A percentile compares a stretch with the other conserved stretches of the same genome.
Evolutionary conservation across 2,797 vertebrate genomes (phyloP).

Genomic region (Gila robusta): DNA sequence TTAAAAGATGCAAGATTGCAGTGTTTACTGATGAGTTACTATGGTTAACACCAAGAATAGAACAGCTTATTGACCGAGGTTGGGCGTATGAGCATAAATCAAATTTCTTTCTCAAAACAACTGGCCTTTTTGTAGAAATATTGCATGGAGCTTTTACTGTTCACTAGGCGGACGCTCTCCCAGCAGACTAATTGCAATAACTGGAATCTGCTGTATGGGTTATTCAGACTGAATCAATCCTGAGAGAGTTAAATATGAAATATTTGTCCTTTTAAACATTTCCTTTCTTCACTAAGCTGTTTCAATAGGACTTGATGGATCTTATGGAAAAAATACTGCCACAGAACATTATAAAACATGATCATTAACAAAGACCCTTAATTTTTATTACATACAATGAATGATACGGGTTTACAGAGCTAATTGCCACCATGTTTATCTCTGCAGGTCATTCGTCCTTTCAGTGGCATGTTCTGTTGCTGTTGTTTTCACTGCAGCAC

Average conservation of each 20-base stretch:
- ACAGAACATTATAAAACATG: background rate
- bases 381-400: slow-evolving; percentile 13
- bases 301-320: background rate
- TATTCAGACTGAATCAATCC: background rate
- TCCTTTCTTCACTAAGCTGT: background rate
- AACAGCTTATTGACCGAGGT: background rate
- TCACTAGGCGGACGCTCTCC: background rate
- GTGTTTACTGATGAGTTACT: background rate
- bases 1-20: background rate
- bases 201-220: background rate
- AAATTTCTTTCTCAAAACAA: slow-evolving; percentile 21
- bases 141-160: background rate
- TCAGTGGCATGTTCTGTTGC: slow-evolving; percentile 14
- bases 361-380: background rate
- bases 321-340: background rate
- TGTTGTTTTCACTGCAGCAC: slow-evolving; percentile 8
- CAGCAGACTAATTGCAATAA: slow-evolving; percentile 20
- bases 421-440: slow-evolving; percentile 20
- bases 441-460: slow-evolving; percentile 20
- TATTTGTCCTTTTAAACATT: slow-evolving; percentile 23
- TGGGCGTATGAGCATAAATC: background rate
- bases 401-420: background rate
- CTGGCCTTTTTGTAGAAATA: slow-evolving; percentile 3
- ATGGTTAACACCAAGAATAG: background rate
- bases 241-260: slow-evolving; percentile 18